Evolutionary conservation across 1,140 invertebrate genomes (phyloP), one percentile per base, ranked within the genome.

Genomic region (Hyles vespertilio): DNA sequence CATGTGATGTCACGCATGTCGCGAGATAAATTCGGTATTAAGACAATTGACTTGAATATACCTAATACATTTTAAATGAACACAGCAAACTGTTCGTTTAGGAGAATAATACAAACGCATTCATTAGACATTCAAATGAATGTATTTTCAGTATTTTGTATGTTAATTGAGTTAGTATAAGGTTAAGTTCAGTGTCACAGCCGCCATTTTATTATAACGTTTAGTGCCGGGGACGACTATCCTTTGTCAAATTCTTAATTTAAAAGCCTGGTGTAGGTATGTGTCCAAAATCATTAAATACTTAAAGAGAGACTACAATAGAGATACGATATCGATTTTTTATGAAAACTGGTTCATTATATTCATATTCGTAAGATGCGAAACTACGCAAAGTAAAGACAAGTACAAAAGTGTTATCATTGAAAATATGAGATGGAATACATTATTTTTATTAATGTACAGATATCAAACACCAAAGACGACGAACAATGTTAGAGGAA

Each of bases 141-240:
- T 78, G 72, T 76, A 70, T 78, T 85, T 86, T 84, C 78, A 84
- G 78, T 79, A 75, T 82, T 86, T 85, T 88, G 82, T 86, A 86
- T 88, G 83, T 77, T 70, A 86, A 88, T 88, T 67, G 51, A 56
- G 53, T 60, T 60, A 63, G 72, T 74, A 65, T 79, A 81, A 85
- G 83, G 83, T 88, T 74, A 88, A 88, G 85, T 88, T 88, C 85
- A 85, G 79, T 82, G 83, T 84, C 81, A 69, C 61, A 69, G 61
- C 62, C 61, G 70, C 59, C 59, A 66, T 69, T 69, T 69, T 66
- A 74, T 69, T 65, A 22, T 75, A 76, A 78, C 55, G 68, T 48
- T 36, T 56, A 32, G 45, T 33, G 44, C 32, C 45, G 33, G 2
- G n/a, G 33, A 47, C 32, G 10, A 34, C 45, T 48, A 33, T 56